Evolutionary conservation across 2,888 invertebrate genomes (phyloP).

Genomic region (Ochropleura leucogaster): DNA sequence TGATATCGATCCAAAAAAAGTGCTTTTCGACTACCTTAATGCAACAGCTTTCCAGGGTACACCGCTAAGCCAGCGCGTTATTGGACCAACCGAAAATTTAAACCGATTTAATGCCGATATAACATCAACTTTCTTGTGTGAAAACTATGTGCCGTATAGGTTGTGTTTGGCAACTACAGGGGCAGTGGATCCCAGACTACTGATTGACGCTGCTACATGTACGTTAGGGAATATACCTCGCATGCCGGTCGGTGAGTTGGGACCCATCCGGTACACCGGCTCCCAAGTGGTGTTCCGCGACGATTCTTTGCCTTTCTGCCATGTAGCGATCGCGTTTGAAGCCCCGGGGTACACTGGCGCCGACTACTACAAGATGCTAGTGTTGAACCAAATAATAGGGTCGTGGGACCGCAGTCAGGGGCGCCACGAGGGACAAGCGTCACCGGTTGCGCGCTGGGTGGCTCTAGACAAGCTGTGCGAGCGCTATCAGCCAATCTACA

Average conservation of each 20-base stretch:
- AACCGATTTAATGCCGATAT: constrained; percentile 83
- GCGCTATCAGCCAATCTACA: constrained; percentile 84
- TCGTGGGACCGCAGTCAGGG: constrained; percentile 82
- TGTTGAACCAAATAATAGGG: constrained; percentile 81
- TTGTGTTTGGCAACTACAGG: constrained; percentile 94
- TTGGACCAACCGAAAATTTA: constrained; percentile 93
- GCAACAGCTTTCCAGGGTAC: constrained; percentile 88
- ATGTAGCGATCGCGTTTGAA: constrained; percentile 86
- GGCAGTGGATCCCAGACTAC: constrained; percentile 92
- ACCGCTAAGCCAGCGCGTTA: constrained; percentile 79
- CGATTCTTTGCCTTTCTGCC: constrained; percentile 84
- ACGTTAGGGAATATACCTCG: constrained; percentile 86
- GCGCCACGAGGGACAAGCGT: constrained; percentile 73
- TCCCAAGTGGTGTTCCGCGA: constrained; percentile 73
- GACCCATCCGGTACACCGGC: constrained; percentile 71
- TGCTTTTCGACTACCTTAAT: constrained; percentile 87
- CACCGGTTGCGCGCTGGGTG: constrained; percentile 74
- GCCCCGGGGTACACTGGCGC: constrained; percentile 79
- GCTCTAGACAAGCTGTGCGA: constrained; percentile 78
- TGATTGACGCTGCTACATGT: constrained; percentile 91
- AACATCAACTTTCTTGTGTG: constrained; percentile 70
- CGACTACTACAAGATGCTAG: constrained; percentile 77
- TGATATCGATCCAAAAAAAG: constrained; percentile 78
- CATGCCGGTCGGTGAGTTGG: constrained; percentile 48
- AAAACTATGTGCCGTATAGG: constrained; percentile 86